These are phyloP conservation scores for Lochmaea capreae DNA, from an alignment of 2,888 invertebrate species.

Conservation along the genomic window DNA sequence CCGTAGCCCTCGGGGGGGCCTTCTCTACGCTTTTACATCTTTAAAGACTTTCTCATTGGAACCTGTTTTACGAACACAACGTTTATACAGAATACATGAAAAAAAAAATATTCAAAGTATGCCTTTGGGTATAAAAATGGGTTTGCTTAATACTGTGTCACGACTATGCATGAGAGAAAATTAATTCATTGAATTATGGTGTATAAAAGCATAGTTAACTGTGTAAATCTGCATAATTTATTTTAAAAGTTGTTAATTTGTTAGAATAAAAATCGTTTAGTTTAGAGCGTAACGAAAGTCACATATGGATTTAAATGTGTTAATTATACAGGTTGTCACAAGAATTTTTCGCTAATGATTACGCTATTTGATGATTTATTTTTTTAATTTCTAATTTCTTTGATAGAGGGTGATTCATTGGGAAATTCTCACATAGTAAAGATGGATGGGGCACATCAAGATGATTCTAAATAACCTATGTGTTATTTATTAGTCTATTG, in stretches of 20 bases:
- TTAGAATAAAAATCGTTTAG: not conserved
- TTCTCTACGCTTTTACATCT: not conserved
- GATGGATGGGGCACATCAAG: too few relatives aligned
- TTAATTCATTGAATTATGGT: conserved; percentile 14
- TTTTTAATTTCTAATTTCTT: too few relatives aligned
- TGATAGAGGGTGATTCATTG: too few relatives aligned
- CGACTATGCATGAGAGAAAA: conserved; percentile 11
- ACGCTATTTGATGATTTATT: too few relatives aligned
- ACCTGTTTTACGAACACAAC: conserved; percentile 7
- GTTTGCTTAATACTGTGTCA: conserved; percentile 11
- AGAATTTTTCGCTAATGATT: too few relatives aligned
- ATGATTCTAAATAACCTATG: too few relatives aligned
- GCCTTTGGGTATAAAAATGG: conserved; percentile 10
- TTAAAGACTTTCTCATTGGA: conserved; percentile 13
- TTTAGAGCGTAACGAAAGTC: not conserved
- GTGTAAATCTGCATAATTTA: not conserved
- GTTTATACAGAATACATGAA: not conserved
- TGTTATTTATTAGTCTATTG: too few relatives aligned
- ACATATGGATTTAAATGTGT: too few relatives aligned
- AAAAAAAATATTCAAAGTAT: not conserved
- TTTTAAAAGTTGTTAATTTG: not conserved
- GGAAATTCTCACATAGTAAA: too few relatives aligned
- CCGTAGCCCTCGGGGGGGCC: conserved; percentile 9
- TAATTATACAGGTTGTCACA: too few relatives aligned
- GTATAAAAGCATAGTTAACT: not conserved